Evolutionary conservation across 2,888 invertebrate species (phyloP), one percentile per base, ranked within the genome.

Genomic region (Tetanocera ferruginea): DNA sequence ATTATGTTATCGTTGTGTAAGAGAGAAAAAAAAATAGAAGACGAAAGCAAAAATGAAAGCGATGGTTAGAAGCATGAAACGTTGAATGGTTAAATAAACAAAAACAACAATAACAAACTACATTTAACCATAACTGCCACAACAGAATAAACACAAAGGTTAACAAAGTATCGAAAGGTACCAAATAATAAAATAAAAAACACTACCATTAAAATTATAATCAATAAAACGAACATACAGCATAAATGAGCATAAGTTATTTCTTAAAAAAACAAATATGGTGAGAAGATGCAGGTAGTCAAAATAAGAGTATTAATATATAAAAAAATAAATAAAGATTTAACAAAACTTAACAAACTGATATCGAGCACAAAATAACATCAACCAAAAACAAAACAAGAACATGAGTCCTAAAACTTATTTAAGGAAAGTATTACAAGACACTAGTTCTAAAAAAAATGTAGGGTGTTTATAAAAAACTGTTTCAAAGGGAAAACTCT

Each of bases 1-100:
- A 19, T 37, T n/a, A 67, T 14, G 19, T 72, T 31, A 34, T 19
- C 3, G 34, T 57, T 51, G 51, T 9, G 51, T 31, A 11, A 72
- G 14, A 57, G 60, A 72, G 19, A 72, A 43, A 57, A 51, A 43
- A 43, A 43, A n/a, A n/a, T n/a, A 60, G 60, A 37, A 76, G 71
- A 66, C 64, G 37, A 64, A 76, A 71, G 71, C 71, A 71, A 71
- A 76, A 71, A 62, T 71, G 34, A 76, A 72, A 71, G 52, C 76
- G 55, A 64, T 51, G 19, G 71, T 57, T 76, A 69, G 57, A 69
- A 60, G 76, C 67, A 64, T 37, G 55, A 71, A 49, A 71, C 9
- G 72, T 43, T 19, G 25, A 43, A 43, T 23, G 55, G 49, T 72
- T 60, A 37, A 37, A 67, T 23, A 43, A 49, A 25, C n/a, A 37